Conservation (phyloP, 2,113 vertebrate genomes). For the Origma solitaria region DNA sequence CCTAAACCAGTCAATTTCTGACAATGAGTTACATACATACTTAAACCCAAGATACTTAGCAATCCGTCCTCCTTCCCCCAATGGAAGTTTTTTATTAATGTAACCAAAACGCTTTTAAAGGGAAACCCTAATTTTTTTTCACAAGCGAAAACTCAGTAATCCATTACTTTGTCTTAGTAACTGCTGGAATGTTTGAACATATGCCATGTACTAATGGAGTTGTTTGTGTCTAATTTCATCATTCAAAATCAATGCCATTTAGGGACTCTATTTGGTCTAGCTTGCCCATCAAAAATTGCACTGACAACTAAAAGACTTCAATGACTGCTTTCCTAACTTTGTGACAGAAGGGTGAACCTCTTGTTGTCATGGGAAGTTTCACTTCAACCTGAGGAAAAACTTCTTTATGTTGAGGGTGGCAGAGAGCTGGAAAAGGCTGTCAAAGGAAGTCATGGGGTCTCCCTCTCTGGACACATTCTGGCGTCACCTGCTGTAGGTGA, state of each 20-base stretch:
- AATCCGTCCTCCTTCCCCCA: not conserved
- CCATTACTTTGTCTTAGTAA: not conserved
- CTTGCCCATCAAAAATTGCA: not conserved
- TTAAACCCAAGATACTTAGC: not conserved
- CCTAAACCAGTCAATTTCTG: not conserved
- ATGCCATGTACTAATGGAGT: not conserved
- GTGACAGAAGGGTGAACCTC: not conserved
- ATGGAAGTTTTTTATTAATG: not conserved
- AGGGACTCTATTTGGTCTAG: not conserved
- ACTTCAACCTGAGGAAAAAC: not conserved
- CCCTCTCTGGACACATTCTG: not conserved
- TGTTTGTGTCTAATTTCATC: not conserved
- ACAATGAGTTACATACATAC: not conserved
- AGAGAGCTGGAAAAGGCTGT: not conserved
- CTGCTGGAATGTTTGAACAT: not conserved
- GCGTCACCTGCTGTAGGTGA: not conserved
- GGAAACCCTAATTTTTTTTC: not conserved
- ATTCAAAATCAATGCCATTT: not conserved
- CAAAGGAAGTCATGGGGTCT: no score
- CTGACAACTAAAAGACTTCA: not conserved
- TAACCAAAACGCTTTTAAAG: not conserved
- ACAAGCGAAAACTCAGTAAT: not conserved
- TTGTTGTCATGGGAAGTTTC: not conserved
- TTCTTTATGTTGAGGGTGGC: rapidly evolving
- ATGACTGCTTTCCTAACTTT: not conserved